Base-by-base conservation (phyloP, 2,113 vertebrate species). In the Sula dactylatra region DNA sequence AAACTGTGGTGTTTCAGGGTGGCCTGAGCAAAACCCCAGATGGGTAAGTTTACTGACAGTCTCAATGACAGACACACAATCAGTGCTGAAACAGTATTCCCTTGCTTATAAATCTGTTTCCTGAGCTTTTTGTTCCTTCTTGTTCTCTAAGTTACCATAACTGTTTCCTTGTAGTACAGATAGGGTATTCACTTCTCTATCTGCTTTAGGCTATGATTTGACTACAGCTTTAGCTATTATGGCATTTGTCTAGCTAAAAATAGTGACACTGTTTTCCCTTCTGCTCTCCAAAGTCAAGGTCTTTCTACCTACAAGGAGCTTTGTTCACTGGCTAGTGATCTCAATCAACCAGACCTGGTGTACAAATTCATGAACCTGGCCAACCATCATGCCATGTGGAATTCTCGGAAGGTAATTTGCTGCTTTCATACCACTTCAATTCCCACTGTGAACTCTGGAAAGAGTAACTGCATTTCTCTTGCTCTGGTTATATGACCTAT, bases 301-400 rank as follows among this genome's bases (percentile, higher is more conserved):
- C 98, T 99, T 89, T 99, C 99, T 82, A 99, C 99, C 36, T 99
- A 99, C 96, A 99, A 99, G 96, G 99, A 99, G 82, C 99, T 99
- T 90, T 99, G 99, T 98, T 99, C 99, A 61, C 93, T 99, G 97
- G 99, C 99, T 86, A 99, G 99, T 85, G 99, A 99, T 96, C 99
- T 99, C 76, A 99, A 99, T 97, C 99, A 99, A 77, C 99, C 99
- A 29, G 99, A 99, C 94, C 98, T 99, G 15, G 98, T 99, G 52
- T 99, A 99, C 97, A 99, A 99, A 97, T 99, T 99, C 97, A 99
- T 99, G 99, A 99, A 99, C 96, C 97, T 99, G 92, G 99, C 99
- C 86, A 99, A 99, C 97, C 99, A 99, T 96, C 99, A 99, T 52
- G 99, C 99, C 82, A 99, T 99, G 99, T 99, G 99, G 99, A 99